A percentile compares a stretch with the other conserved stretches of the same genome.
phyloP scores from a whole-genome alignment of 2,113 vertebrate species.

The Megaceryle maxima region DNA sequence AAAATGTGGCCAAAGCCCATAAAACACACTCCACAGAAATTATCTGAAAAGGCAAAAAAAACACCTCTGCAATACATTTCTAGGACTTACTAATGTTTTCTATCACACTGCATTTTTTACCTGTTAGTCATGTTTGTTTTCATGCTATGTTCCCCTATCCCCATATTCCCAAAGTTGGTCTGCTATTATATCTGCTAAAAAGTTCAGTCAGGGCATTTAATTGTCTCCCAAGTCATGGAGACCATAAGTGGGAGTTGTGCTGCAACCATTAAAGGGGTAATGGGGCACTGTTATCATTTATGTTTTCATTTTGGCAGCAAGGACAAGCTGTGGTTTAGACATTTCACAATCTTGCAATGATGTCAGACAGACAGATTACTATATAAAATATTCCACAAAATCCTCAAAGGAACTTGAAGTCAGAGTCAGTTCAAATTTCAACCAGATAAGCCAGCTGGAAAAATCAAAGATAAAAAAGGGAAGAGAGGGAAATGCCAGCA shows the following conservation, averaged over 20 bases:
- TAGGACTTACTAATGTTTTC: not conserved
- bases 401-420: not conserved
- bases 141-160: not conserved
- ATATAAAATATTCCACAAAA: not conserved
- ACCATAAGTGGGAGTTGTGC: not conserved
- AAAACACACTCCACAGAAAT: constrained; percentile 24
- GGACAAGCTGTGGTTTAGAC: not conserved
- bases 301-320: not conserved
- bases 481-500: not conserved
- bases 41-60: constrained; percentile 33
- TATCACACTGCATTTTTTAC: not conserved
- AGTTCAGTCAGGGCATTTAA: not conserved
- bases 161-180: not conserved
- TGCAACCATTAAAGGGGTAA: not conserved
- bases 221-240: not conserved
- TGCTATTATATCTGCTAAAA: not conserved
- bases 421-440: not conserved
- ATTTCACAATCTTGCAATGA: not conserved
- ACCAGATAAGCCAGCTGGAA: not conserved
- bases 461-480: not conserved
- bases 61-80: not conserved
- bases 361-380: not conserved
- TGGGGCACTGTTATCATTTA: not conserved
- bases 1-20: constrained; percentile 12
- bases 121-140: not conserved